These are phyloP conservation scores for Eudorcas thomsonii DNA, from an alignment of 2,113 vertebrate species.

Conservation along the genomic window DNA sequence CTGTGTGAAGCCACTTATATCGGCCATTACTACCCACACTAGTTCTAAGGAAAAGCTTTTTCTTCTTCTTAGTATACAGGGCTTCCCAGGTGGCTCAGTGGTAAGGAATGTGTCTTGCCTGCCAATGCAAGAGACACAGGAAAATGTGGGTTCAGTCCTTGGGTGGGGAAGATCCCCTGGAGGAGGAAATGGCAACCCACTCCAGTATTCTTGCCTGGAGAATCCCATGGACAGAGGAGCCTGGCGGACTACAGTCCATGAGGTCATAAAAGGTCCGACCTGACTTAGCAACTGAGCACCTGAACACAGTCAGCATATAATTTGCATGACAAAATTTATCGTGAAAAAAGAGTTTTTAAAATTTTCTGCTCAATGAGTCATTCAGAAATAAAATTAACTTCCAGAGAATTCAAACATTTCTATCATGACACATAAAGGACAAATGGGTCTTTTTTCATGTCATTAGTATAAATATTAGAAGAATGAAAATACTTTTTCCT, in stretches of 20 bases:
- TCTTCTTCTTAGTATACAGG: neutral
- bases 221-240: neutral
- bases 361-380: neutral
- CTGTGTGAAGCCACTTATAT: neutral
- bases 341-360: neutral
- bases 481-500: neutral
- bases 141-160: neutral
- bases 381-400: conserved; percentile 22
- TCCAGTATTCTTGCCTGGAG: neutral
- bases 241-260: neutral
- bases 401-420: neutral
- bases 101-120: neutral
- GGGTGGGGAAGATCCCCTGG: neutral
- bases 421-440: neutral
- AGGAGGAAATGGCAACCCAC: neutral
- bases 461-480: neutral
- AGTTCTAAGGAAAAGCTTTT: neutral
- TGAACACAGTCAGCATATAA: neutral
- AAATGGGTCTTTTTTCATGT: neutral
- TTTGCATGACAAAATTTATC: neutral
- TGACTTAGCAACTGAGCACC: neutral
- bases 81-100: neutral
- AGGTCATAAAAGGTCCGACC: neutral
- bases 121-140: neutral
- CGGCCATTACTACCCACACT: neutral